Conservation (phyloP, 2,797 vertebrate genomes). For the Psittacula echo region DNA sequence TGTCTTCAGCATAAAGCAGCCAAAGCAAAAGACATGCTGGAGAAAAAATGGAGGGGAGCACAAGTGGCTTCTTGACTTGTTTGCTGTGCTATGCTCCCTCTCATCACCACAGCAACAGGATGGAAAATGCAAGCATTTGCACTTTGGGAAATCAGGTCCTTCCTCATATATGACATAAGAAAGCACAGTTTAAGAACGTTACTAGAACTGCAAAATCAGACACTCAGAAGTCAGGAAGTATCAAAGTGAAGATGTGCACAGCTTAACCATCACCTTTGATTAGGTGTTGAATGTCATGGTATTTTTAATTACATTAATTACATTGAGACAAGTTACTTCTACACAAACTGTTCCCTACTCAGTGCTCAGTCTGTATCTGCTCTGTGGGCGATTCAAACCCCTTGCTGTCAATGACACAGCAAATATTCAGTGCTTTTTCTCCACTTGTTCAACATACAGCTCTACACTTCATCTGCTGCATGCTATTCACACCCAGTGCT, state of each 20-base stretch:
- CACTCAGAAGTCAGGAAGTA: neutral
- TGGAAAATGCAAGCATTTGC: neutral
- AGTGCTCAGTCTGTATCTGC: neutral
- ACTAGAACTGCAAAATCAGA: neutral
- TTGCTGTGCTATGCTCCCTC: neutral
- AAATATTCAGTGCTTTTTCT: neutral
- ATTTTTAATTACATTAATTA: neutral
- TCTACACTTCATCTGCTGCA: neutral
- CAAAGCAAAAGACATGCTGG: neutral
- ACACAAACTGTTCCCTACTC: neutral
- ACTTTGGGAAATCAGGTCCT: neutral
- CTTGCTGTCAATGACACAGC: neutral
- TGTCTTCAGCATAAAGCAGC: neutral
- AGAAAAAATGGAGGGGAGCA: neutral
- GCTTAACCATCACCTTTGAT: neutral
- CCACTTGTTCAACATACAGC: neutral
- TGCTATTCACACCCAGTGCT: neutral
- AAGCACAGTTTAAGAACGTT: neutral
- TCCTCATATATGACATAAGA: accelerated
- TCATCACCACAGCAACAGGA: neutral
- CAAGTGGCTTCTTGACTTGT: neutral
- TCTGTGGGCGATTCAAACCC: neutral
- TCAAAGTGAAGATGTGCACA: neutral
- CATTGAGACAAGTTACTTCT: neutral
- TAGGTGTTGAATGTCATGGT: neutral